Evolutionary conservation across 2,113 vertebrate species (phyloP).

Genomic region (Choloepus hoffmanni): DNA sequence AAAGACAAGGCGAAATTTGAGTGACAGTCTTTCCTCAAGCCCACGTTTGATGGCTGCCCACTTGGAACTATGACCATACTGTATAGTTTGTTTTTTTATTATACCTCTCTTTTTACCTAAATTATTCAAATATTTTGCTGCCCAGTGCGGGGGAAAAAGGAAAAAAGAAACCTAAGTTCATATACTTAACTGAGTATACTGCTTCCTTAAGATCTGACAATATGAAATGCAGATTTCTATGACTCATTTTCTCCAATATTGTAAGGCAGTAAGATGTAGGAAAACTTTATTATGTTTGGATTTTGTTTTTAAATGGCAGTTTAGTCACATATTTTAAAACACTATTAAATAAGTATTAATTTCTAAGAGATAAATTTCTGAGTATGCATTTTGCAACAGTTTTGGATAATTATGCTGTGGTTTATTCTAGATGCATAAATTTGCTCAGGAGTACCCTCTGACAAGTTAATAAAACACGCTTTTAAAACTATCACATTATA

Average conservation of each 20-base stretch:
- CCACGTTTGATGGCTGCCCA: not conserved
- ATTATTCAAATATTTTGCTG: not conserved
- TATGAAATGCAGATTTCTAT: not conserved
- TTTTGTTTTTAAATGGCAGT: conserved; percentile 2
- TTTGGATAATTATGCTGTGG: conserved; percentile 7
- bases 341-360: not conserved
- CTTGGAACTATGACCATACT: not conserved
- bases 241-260: not conserved
- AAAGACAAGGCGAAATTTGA: not conserved
- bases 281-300: not conserved
- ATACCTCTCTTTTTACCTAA: not conserved
- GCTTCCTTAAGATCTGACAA: not conserved
- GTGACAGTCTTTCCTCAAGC: not conserved
- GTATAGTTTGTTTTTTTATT: not conserved
- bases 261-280: not conserved
- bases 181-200: not conserved
- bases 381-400: not conserved
- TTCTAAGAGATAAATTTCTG: not conserved
- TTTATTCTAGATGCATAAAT: conserved; percentile 4
- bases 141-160: not conserved
- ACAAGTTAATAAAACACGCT: not conserved
- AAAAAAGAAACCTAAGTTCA: not conserved
- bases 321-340: conserved; percentile 12
- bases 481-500: not conserved
- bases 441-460: not conserved